Conservation (phyloP, 2,113 vertebrate species). For the Rhinolophus sinicus region DNA sequence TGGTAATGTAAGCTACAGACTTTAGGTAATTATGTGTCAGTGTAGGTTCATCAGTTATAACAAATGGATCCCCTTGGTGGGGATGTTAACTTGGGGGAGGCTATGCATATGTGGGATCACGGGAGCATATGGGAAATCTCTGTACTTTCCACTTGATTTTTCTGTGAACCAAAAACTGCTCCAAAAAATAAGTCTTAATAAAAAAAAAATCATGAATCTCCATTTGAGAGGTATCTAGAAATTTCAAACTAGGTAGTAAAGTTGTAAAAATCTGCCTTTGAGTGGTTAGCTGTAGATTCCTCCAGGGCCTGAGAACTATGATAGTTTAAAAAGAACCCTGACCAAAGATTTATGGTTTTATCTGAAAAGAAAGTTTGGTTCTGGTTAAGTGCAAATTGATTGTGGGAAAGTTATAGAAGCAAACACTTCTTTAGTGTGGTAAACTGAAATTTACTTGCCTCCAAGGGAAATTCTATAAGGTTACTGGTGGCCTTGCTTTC, state of each 20-base stretch:
- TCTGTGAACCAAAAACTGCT: not conserved
- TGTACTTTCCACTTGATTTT: not conserved
- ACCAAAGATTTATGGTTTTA: not conserved
- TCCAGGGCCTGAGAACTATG: not conserved
- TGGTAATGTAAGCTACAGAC: not conserved
- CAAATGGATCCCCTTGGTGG: not conserved
- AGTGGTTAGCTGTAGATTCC: not conserved
- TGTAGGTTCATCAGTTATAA: not conserved
- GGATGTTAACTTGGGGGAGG: not conserved
- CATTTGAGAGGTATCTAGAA: not conserved
- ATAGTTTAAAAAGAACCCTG: slow-evolving; percentile 1
- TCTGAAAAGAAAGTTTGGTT: not conserved
- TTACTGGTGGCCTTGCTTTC: not conserved
- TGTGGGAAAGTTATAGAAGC: not conserved
- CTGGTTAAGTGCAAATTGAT: slow-evolving; percentile 10
- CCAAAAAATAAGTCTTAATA: not conserved
- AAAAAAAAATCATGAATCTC: not conserved
- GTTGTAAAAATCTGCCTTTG: not conserved
- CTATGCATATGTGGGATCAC: not conserved
- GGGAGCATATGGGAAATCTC: not conserved
- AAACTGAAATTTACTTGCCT: slow-evolving; percentile 12
- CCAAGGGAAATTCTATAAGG: not conserved
- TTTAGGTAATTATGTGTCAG: not conserved
- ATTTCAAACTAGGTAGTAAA: not conserved
- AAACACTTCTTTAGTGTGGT: slow-evolving; percentile 34